phyloP scores from a whole-genome alignment of 2,888 invertebrate species.

The Myathropa florea region DNA sequence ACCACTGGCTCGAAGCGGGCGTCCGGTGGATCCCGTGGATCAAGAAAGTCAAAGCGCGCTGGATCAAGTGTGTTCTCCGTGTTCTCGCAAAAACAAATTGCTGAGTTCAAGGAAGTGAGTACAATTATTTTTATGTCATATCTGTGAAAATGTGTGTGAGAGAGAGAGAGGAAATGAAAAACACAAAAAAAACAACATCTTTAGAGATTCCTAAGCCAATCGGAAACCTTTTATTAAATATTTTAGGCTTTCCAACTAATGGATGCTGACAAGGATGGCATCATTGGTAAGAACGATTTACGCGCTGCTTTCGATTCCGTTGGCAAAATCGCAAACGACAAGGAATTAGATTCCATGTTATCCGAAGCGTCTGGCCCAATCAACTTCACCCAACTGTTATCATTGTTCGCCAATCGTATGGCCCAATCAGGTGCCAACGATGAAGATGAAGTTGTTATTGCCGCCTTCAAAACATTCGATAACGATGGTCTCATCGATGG shows the following conservation, averaged over 20 bases:
- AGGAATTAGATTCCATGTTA: slow-evolving; percentile 95
- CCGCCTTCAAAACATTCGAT: slow-evolving; percentile 96
- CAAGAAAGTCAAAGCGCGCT: slow-evolving; percentile 88
- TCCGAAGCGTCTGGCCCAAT: slow-evolving; percentile 94
- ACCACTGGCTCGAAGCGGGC: slow-evolving; percentile 91
- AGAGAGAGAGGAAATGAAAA: neutral
- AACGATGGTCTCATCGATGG: slow-evolving; percentile 93
- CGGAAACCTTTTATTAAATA: neutral
- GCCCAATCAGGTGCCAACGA: slow-evolving; percentile 93
- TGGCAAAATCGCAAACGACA: slow-evolving; percentile 93
- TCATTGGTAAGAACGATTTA: slow-evolving; percentile 94
- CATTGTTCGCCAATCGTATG: slow-evolving; percentile 95
- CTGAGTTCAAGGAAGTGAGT: slow-evolving; percentile 95
- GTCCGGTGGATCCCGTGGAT: slow-evolving; percentile 85
- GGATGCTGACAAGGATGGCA: slow-evolving; percentile 97
- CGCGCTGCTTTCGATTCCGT: slow-evolving; percentile 95
- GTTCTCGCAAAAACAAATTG: slow-evolving; percentile 97
- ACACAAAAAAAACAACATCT: neutral
- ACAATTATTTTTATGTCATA: neutral
- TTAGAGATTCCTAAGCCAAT: neutral
- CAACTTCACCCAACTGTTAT: slow-evolving; percentile 96
- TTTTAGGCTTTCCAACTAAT: slow-evolving; percentile 94
- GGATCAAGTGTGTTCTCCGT: slow-evolving; percentile 98
- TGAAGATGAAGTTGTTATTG: slow-evolving; percentile 95
- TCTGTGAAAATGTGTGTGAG: no score